Percentiles rank a stretch among this genome's conserved stretches.
These are phyloP conservation scores for Leptinotarsa defecta DNA, from an alignment of 1,140 invertebrate genomes.

Conservation along the genomic window DNA sequence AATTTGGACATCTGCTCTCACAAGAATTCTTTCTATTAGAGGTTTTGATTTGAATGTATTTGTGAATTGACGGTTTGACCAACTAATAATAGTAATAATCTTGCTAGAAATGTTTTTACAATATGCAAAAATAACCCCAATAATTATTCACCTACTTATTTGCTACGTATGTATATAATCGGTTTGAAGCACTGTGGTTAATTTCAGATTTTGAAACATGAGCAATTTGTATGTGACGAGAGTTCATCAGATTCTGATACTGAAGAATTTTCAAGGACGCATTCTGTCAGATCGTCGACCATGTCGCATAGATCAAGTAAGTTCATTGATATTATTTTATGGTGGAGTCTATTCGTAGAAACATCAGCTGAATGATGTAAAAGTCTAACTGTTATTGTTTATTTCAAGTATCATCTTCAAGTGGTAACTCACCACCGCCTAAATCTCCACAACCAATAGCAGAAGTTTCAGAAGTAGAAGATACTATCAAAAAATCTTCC, in stretches of 20 bases:
- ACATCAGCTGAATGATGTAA: no score
- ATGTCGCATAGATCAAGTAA: slow-evolving; percentile 15
- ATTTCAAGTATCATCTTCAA: slow-evolving; percentile 20
- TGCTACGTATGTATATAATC: no score
- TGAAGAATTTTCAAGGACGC: slow-evolving; percentile 18
- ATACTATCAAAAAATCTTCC: background rate
- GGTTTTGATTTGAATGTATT: no score
- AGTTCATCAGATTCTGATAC: slow-evolving; percentile 32
- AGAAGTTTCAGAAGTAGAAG: slow-evolving; percentile 1
- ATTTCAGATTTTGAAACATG: slow-evolving; percentile 37
- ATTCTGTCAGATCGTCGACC: slow-evolving; percentile 8
- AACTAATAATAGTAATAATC: no score
- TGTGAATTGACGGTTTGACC: no score
- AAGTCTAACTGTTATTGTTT: background rate
- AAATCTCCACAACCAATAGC: slow-evolving; percentile 1
- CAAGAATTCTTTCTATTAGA: no score
- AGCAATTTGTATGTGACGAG: slow-evolving; percentile 32
- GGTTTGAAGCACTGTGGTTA: background rate
- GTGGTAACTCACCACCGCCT: background rate
- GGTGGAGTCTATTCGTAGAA: no score
- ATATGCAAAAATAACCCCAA: no score
- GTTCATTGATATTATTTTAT: background rate
- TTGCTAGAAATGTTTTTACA: no score
- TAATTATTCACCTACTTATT: no score
- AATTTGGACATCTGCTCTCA: no score